A percentile compares a stretch with the other conserved stretches of the same genome.
Evolutionary conservation across 2,888 invertebrate genomes (phyloP).

Genomic region (Erannis defoliaria): DNA sequence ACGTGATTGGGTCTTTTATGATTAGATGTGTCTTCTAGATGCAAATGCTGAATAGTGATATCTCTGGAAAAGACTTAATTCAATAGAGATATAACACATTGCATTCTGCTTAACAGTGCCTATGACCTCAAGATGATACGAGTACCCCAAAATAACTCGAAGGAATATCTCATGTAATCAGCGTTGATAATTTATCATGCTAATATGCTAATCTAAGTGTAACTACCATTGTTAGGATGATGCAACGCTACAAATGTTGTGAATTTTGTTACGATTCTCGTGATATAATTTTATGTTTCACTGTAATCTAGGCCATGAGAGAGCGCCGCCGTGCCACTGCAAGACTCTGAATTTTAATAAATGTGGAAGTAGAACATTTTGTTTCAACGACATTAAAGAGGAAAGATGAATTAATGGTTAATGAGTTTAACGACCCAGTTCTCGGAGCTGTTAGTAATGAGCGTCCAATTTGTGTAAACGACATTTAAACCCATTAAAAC

Average conservation of each 20-base stretch:
- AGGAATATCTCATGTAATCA: constrained; percentile 16
- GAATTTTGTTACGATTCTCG: constrained; percentile 44
- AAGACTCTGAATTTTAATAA: constrained; percentile 39
- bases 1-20: constrained; percentile 2
- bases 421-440: constrained; percentile 27
- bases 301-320: constrained; percentile 49
- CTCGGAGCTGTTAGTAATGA: constrained; percentile 18
- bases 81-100: background rate
- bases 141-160: constrained; percentile 1
- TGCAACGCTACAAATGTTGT: constrained; percentile 46
- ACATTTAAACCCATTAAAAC: constrained; percentile 1
- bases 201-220: constrained; percentile 29
- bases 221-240: constrained; percentile 45
- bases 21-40: background rate
- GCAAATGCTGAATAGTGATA: background rate
- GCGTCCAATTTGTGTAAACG: constrained; percentile 12
- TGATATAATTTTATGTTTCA: constrained; percentile 50
- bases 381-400: constrained; percentile 14
- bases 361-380: constrained; percentile 29
- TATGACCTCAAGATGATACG: constrained; percentile 11
- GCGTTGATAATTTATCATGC: constrained; percentile 21
- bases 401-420: constrained; percentile 26
- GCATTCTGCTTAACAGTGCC: constrained; percentile 4
- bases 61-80: background rate
- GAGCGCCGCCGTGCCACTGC: constrained; percentile 40